Evolutionary conservation across 2,113 vertebrate genomes (phyloP).

Genomic region (Sporophila hypoxantha): DNA sequence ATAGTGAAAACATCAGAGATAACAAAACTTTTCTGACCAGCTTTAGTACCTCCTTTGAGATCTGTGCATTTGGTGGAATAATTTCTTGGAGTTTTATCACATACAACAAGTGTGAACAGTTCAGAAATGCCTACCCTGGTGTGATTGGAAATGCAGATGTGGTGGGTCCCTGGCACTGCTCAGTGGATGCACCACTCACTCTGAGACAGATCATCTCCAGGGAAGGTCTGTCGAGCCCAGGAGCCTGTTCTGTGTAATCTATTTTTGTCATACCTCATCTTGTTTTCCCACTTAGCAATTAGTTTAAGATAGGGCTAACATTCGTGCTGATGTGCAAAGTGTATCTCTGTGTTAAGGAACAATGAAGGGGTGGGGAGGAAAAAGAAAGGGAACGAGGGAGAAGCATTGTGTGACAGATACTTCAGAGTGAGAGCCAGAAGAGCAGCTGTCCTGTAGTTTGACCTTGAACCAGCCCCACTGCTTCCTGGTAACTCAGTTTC

Average conservation of each 20-base stretch:
- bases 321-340: constrained; percentile 38
- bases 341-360: neutral
- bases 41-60: neutral
- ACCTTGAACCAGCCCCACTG: neutral
- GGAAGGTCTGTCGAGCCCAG: neutral
- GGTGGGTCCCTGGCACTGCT: neutral
- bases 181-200: neutral
- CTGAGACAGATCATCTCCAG: neutral
- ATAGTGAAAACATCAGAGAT: neutral
- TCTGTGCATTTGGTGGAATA: neutral
- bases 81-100: neutral
- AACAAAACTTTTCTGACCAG: neutral
- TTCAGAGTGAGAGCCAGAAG: neutral
- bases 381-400: neutral
- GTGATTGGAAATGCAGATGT: neutral
- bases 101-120: neutral
- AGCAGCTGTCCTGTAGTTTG: neutral
- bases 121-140: neutral
- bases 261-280: constrained; percentile 30
- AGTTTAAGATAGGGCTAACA: constrained; percentile 31
- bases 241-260: constrained; percentile 28
- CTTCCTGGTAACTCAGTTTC: neutral
- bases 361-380: neutral
- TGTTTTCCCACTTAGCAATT: constrained; percentile 37
- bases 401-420: neutral